Evolutionary conservation across 2,888 invertebrate genomes (phyloP), one percentile per base, ranked within the genome.

Genomic region (Heliconius ismenius): DNA sequence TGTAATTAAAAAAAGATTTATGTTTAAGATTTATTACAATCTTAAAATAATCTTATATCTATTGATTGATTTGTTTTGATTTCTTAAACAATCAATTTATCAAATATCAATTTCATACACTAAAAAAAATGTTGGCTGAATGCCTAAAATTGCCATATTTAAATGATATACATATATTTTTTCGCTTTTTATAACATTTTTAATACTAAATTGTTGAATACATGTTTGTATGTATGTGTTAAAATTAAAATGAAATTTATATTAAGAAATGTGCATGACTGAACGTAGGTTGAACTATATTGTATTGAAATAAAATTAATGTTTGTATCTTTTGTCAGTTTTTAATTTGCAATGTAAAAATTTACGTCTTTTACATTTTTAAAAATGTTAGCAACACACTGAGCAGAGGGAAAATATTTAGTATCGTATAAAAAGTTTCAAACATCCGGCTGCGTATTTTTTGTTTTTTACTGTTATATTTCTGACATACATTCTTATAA

Each of bases 111-210:
- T 54, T 54, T 54, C 54, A n/a, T 58, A 58, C 54, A 54, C 9
- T 28, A 39, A 39, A 39, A 39, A 39, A 39, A 39, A 21, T 64
- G 10, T 21, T 39, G 28, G 9, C 32, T 63, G 24, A 26, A 7
- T 32, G 64, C 13, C 28, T 54, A 54, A 69, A 69, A 69, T 69
- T 69, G 69, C 69, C 69, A 69, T 69, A 69, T 28, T 21, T 65
- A 13, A 36, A 65, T n/a, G 7, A 49, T 49, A 49, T 18, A 21
- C 18, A 15, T 32, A 69, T 21, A 28, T 32, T 49, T 32, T 69
- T 54, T 49, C n/a, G 54, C 32, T n/a, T 69, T 32, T 54, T 69
- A 49, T 26, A 43, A 28, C 28, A 21, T 28, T 18, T 28, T 28
- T 18, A 26, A 26, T 26, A 64, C 1, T 64, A n/a, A 36, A 28